These are phyloP conservation scores for Microctonus aethiopoides DNA, from an alignment of 2,888 invertebrate species.

Conservation along the genomic window DNA sequence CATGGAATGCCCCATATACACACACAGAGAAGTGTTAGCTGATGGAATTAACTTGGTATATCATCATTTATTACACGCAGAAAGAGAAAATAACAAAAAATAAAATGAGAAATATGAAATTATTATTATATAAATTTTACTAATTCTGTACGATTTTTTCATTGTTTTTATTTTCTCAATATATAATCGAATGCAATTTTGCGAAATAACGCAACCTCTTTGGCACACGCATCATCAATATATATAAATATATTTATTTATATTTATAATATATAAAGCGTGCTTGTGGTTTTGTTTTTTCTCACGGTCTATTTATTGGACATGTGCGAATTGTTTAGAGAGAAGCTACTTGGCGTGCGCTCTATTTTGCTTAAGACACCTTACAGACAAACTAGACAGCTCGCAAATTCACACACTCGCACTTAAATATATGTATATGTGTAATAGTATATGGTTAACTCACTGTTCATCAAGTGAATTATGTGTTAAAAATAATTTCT, in stretches of 20 bases:
- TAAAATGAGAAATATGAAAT: no score
- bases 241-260: neutral
- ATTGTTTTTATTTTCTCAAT: neutral
- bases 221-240: neutral
- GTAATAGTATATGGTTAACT: no score
- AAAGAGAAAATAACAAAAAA: no score
- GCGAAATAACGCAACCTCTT: neutral
- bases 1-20: no score
- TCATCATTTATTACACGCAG: neutral
- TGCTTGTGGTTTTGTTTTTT: slow-evolving; percentile 40
- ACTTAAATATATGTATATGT: slow-evolving; percentile 1
- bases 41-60: neutral
- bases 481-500: slow-evolving; percentile 19
- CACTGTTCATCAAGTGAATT: neutral
- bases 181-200: neutral
- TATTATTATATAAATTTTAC: no score
- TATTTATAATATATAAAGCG: slow-evolving; percentile 15
- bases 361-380: slow-evolving; percentile 42
- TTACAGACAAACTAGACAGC: slow-evolving; percentile 39
- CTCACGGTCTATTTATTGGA: slow-evolving; percentile 31
- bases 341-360: slow-evolving; percentile 32
- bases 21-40: neutral
- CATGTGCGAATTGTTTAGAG: slow-evolving; percentile 6
- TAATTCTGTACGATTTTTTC: neutral
- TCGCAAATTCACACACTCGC: slow-evolving; percentile 26